These are phyloP conservation scores for Thymelicus lineola DNA, from an alignment of 2,888 invertebrate genomes.

Conservation along the genomic window DNA sequence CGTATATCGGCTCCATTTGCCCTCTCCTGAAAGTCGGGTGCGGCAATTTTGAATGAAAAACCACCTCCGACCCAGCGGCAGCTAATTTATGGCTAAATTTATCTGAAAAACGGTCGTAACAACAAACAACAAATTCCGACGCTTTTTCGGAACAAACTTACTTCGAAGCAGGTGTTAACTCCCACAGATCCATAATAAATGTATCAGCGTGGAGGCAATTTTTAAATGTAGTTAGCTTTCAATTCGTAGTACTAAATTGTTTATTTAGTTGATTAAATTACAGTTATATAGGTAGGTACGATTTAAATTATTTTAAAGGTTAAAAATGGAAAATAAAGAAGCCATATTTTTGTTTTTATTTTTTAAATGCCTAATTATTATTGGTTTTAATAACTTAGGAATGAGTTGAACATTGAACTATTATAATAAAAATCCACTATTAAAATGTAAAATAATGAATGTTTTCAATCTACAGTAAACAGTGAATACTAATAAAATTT, in stretches of 20 bases:
- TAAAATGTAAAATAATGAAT: neutral
- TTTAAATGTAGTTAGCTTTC: constrained; percentile 18
- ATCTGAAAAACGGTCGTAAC: constrained; percentile 45
- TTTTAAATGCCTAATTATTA: no score
- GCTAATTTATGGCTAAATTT: constrained; percentile 72
- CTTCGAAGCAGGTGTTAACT: constrained; percentile 37
- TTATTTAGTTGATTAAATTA: neutral
- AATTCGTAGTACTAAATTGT: constrained; percentile 1
- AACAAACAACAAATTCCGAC: constrained; percentile 37
- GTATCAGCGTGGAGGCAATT: constrained; percentile 26
- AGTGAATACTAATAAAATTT: constrained; percentile 1
- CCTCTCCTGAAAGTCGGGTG: constrained; percentile 45
- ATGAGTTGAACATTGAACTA: no score
- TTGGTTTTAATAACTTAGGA: no score
- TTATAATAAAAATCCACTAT: neutral
- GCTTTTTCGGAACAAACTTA: constrained; percentile 35
- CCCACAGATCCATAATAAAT: constrained; percentile 37
- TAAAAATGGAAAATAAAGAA: no score
- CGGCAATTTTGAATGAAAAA: constrained; percentile 63
- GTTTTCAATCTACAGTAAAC: constrained; percentile 2
- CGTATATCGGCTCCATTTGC: constrained; percentile 49
- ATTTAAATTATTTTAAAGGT: no score
- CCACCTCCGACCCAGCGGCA: constrained; percentile 51
- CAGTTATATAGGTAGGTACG: no score
- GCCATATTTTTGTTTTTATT: no score